Percentiles rank a stretch among this genome's conserved stretches.
phyloP scores from a whole-genome alignment of 2,888 invertebrate genomes.

The Parelbella ahira region DNA sequence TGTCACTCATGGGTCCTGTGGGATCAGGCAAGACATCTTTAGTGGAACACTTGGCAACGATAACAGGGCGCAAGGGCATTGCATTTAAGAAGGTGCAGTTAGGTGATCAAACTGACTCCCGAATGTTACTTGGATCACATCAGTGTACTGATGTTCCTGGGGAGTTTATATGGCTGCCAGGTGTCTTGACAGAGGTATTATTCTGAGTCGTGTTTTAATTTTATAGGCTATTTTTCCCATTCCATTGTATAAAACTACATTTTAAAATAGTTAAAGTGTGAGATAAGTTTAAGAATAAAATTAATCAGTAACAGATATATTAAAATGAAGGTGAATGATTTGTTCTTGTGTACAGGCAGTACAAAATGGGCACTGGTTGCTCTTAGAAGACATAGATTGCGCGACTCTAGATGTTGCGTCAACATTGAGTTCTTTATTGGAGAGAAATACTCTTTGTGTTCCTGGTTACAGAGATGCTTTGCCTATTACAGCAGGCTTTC shows the following conservation, averaged over 20 bases:
- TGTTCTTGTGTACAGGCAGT: constrained; percentile 82
- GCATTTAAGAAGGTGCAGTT: constrained; percentile 91
- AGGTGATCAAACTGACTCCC: constrained; percentile 98
- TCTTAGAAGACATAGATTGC: constrained; percentile 97
- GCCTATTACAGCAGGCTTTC: constrained; percentile 91
- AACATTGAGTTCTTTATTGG: constrained; percentile 90
- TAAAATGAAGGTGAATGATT: no score
- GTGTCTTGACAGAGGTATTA: constrained; percentile 90
- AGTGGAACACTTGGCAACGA: constrained; percentile 91
- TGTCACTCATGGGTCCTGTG: constrained; percentile 91
- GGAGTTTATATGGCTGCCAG: constrained; percentile 97
- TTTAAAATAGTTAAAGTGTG: no score
- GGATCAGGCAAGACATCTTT: constrained; percentile 97
- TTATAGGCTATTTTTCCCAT: no score
- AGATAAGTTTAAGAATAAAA: no score
- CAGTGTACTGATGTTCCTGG: constrained; percentile 98
- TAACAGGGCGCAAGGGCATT: constrained; percentile 83
- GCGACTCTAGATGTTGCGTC: constrained; percentile 96
- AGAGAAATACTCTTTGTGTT: constrained; percentile 89
- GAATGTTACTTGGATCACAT: constrained; percentile 95
- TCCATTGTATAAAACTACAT: no score
- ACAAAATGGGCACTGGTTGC: constrained; percentile 92
- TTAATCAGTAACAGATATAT: no score
- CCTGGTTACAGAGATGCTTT: constrained; percentile 94
- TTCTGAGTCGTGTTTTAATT: no score